A percentile compares a stretch with the other conserved stretches of the same genome.
These are phyloP conservation scores for Anarhynchus alexandrinus DNA, from an alignment of 2,113 vertebrate genomes.

Conservation along the genomic window DNA sequence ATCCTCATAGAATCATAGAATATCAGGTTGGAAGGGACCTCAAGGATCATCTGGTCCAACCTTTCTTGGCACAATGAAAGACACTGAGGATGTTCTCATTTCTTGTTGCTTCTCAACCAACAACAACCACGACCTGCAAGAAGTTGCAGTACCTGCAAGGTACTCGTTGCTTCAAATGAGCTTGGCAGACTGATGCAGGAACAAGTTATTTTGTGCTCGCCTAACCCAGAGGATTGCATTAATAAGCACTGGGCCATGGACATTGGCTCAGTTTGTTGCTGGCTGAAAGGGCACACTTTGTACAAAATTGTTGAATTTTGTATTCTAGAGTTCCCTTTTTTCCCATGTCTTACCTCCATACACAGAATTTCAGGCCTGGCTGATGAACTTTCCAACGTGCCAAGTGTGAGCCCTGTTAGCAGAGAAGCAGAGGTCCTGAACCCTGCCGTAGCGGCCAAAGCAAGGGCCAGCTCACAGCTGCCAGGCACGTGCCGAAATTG, in stretches of 20 bases:
- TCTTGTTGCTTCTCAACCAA: background rate
- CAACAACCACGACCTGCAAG: background rate
- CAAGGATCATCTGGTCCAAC: background rate
- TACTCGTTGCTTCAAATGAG: background rate
- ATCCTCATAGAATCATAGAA: background rate
- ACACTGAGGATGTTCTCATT: background rate
- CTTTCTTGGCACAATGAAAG: background rate
- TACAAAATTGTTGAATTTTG: background rate
- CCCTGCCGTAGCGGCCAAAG: background rate
- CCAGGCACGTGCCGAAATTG: fast-evolving
- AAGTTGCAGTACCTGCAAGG: background rate
- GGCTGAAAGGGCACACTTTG: background rate
- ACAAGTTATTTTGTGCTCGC: background rate
- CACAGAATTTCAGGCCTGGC: background rate
- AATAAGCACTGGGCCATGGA: background rate
- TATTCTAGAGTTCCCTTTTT: background rate
- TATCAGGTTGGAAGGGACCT: background rate
- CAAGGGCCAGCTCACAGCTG: background rate
- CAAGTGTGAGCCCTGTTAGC: background rate
- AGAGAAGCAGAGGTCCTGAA: background rate
- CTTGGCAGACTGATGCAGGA: background rate
- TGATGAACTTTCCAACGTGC: background rate
- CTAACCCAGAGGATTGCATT: background rate
- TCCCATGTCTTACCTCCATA: background rate
- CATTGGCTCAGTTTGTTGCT: background rate